phyloP scores from a whole-genome alignment of 2,797 vertebrate species.

The Mormyrops boulengeri region DNA sequence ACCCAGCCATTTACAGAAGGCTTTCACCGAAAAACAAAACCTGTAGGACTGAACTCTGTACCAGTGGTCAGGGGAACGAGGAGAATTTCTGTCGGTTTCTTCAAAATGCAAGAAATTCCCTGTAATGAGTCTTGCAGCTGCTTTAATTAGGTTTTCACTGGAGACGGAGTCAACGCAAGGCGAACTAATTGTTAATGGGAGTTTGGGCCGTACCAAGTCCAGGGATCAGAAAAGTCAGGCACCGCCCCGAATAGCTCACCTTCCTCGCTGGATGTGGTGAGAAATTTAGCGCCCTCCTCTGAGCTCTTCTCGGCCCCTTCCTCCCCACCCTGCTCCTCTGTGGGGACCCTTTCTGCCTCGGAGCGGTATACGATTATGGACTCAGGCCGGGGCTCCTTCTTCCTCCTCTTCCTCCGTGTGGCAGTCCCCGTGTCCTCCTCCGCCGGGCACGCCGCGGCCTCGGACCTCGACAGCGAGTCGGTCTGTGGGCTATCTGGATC shows the following conservation, averaged over 20 bases:
- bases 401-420: slow-evolving; percentile 82
- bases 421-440: slow-evolving; percentile 68
- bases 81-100: not conserved
- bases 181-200: not conserved
- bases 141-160: not conserved
- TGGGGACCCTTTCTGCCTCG: slow-evolving; percentile 72
- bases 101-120: not conserved
- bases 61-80: not conserved
- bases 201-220: not conserved
- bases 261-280: slow-evolving; percentile 73
- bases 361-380: slow-evolving; percentile 92
- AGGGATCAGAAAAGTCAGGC: not conserved
- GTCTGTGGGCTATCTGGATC: slow-evolving; percentile 67
- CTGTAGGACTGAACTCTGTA: not conserved
- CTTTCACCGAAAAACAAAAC: not conserved
- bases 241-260: slow-evolving; percentile 53
- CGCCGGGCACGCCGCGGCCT: slow-evolving; percentile 53
- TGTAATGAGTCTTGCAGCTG: not conserved
- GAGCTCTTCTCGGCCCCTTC: slow-evolving; percentile 67
- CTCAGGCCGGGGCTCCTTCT: slow-evolving; percentile 83
- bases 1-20: not conserved
- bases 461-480: slow-evolving; percentile 63
- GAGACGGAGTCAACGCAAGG: not conserved
- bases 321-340: slow-evolving; percentile 70
- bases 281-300: slow-evolving; percentile 86